Evolutionary conservation across 2,113 vertebrate species (phyloP).

Genomic region (Tretioscincus oriximinensis): DNA sequence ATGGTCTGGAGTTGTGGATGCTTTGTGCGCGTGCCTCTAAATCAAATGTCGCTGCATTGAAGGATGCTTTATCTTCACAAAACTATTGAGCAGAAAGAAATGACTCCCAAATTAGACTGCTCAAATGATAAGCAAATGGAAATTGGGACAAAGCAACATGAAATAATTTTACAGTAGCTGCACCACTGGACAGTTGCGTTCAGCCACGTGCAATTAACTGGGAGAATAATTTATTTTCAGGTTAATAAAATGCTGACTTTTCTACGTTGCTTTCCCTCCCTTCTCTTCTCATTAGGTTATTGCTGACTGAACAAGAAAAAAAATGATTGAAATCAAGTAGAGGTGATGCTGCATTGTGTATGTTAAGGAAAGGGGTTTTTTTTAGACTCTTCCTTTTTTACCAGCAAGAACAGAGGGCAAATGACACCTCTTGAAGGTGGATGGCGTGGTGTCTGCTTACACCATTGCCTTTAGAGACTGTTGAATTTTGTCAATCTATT

Average conservation of each 20-base stretch:
- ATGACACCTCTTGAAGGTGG: neutral
- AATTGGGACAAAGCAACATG: neutral
- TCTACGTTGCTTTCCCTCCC: neutral
- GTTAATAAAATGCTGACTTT: slow-evolving; percentile 14
- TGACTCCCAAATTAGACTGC: neutral
- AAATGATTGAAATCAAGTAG: slow-evolving; percentile 18
- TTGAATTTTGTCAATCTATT: neutral
- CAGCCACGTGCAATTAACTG: slow-evolving; percentile 12
- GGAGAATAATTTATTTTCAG: slow-evolving; percentile 25
- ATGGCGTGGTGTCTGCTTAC: neutral
- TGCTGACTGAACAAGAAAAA: neutral
- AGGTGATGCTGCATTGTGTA: neutral
- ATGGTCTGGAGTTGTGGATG: neutral
- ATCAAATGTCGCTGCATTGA: slow-evolving; percentile 12
- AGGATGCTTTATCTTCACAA: slow-evolving; percentile 13
- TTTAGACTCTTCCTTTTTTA: neutral
- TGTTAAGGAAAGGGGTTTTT: neutral
- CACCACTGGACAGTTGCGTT: slow-evolving; percentile 14
- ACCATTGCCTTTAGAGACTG: neutral
- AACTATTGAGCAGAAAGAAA: slow-evolving; percentile 12
- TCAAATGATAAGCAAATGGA: slow-evolving; percentile 18
- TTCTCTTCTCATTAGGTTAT: slow-evolving; percentile 3
- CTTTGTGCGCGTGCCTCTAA: too few species aligned
- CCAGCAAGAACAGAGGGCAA: neutral
- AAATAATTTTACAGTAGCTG: neutral